Evolutionary conservation across 2,113 vertebrate species (phyloP).

Genomic region (Chelonoidis abingdonii): DNA sequence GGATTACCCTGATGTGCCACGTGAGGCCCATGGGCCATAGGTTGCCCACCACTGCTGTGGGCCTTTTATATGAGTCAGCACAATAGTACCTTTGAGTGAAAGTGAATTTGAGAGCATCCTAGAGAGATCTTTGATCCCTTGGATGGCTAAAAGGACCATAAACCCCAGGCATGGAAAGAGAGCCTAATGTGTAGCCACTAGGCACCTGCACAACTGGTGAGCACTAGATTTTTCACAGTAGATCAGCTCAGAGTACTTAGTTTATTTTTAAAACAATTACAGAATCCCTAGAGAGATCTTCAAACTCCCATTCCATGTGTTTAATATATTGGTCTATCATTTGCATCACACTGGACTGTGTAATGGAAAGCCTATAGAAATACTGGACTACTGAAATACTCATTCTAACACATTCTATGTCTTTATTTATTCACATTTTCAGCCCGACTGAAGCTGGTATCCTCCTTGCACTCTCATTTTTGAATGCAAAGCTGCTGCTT

Average conservation of each 20-base stretch:
- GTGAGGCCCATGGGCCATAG: no score
- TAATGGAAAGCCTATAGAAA: fast-evolving
- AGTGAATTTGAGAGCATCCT: no score
- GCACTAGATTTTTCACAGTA: fast-evolving
- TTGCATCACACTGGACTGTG: background rate
- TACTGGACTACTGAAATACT: no score
- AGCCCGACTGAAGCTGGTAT: background rate
- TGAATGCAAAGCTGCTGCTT: background rate
- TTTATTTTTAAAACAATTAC: background rate
- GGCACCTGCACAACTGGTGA: background rate
- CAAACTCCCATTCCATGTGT: background rate
- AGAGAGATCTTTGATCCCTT: no score
- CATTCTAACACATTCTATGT: no score
- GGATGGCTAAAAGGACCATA: no score
- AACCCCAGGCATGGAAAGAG: no score
- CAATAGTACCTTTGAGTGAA: no score
- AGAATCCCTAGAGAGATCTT: background rate
- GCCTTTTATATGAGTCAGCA: no score
- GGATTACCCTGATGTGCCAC: no score
- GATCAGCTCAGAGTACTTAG: background rate
- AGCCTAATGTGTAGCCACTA: background rate
- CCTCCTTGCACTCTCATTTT: background rate
- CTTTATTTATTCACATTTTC: background rate
- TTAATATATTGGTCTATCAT: background rate
- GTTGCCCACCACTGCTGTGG: no score